These are phyloP conservation scores for Stegastes partitus DNA, from an alignment of 2,113 vertebrate genomes.

Conservation along the genomic window DNA sequence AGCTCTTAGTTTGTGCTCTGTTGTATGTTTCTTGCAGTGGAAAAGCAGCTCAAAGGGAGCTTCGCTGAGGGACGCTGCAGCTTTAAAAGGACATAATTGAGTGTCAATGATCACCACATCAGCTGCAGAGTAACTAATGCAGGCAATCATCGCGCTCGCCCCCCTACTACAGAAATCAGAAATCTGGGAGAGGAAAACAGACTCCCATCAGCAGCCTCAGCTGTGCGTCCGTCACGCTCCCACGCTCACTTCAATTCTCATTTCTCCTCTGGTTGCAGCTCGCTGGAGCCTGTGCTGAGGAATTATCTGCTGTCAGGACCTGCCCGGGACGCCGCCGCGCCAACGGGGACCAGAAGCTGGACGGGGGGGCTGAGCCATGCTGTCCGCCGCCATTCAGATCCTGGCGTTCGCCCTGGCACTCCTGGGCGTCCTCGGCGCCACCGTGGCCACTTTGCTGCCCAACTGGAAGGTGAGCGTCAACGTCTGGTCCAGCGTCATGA, in stretches of 20 bases:
- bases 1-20: constrained; percentile 1
- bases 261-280: constrained; percentile 75
- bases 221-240: constrained; percentile 85
- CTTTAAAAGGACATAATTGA: constrained; percentile 69
- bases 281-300: constrained; percentile 72
- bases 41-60: not conserved
- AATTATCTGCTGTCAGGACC: constrained; percentile 73
- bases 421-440: constrained; percentile 87
- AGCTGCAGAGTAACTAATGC: constrained; percentile 61
- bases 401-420: constrained; percentile 92
- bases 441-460: constrained; percentile 91
- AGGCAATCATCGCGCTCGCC: constrained; percentile 45
- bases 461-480: constrained; percentile 92
- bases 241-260: constrained; percentile 79
- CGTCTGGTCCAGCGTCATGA: constrained; percentile 88
- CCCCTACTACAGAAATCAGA: constrained; percentile 8
- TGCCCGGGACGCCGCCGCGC: constrained; percentile 41
- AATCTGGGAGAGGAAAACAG: constrained; percentile 25
- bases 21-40: constrained; percentile 8
- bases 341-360: not conserved
- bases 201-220: constrained; percentile 71
- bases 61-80: constrained; percentile 54
- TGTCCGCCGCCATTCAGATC: constrained; percentile 90
- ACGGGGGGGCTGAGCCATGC: constrained; percentile 81
- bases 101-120: constrained; percentile 67